A percentile compares a stretch with the other conserved stretches of the same genome.
Evolutionary conservation across 64 coral and sea anemone genomes (phyloP).

Genomic region (Hydrozoanthus tunicans): DNA sequence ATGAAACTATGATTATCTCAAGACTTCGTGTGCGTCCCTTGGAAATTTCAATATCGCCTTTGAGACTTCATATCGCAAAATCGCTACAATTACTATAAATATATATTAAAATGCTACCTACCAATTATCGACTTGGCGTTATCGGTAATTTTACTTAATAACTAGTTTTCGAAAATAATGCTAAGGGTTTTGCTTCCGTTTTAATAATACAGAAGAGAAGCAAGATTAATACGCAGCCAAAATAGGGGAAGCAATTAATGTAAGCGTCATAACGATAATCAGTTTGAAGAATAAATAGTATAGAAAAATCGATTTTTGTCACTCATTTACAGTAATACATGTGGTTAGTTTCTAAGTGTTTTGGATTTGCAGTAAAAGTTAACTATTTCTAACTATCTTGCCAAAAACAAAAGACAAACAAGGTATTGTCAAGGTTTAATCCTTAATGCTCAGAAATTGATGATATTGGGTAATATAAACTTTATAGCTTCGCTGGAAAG

Average conservation of each 20-base stretch:
- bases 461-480: not conserved
- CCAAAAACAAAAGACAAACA: not conserved
- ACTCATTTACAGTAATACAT: no score
- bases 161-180: not conserved
- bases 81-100: not conserved
- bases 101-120: not conserved
- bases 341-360: not conserved
- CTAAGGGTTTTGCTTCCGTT: not conserved
- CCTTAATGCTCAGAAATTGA: no score
- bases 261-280: not conserved
- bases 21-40: not conserved
- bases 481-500: not conserved
- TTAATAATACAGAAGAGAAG: conserved; percentile 32
- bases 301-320: no score
- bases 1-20: conserved; percentile 9
- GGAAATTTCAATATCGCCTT: not conserved
- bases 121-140: not conserved
- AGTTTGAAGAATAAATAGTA: not conserved
- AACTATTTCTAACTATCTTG: not conserved
- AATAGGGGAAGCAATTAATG: not conserved
- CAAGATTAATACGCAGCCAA: not conserved
- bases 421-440: not conserved
- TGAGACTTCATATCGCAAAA: not conserved
- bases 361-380: not conserved
- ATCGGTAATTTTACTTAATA: conserved; percentile 9